These are phyloP conservation scores for Aurelia coerulea DNA, from an alignment of 30 jellyfish, hydroid and myxozoan genomes.

Conservation along the genomic window DNA sequence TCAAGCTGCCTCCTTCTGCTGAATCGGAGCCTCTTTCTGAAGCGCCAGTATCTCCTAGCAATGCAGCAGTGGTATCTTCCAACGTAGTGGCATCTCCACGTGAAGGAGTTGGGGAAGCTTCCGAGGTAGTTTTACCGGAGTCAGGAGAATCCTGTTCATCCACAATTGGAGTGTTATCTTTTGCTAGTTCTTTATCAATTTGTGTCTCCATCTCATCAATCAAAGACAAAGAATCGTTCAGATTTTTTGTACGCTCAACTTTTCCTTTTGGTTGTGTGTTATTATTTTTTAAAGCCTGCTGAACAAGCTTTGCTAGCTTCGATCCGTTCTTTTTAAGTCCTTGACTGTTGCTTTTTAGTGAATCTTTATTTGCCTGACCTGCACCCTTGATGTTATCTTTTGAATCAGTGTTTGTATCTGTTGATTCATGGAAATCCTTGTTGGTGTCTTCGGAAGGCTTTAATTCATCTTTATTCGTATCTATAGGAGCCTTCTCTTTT, in stretches of 20 bases:
- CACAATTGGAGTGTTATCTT: conserved; percentile 25
- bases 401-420: background rate
- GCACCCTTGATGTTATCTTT: background rate
- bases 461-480: background rate
- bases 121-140: too few species aligned
- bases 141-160: conserved; percentile 1
- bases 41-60: too few species aligned
- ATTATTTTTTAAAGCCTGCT: conserved; percentile 9
- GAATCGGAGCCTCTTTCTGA: background rate
- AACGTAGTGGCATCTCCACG: background rate
- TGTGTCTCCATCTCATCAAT: conserved; percentile 67
- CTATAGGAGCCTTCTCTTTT: background rate
- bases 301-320: conserved; percentile 33
- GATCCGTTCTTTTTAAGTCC: conserved; percentile 26
- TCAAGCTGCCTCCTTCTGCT: background rate
- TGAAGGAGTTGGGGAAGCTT: background rate
- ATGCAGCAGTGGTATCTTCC: background rate
- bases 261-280: conserved; percentile 12
- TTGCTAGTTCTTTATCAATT: conserved; percentile 59
- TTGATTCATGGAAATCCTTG: background rate
- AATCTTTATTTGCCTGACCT: background rate
- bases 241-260: background rate
- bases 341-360: background rate
- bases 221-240: conserved; percentile 59
- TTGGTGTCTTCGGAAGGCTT: background rate